Base-by-base conservation (phyloP, 2,888 invertebrate genomes). In the Trichacis sp. region DNA sequence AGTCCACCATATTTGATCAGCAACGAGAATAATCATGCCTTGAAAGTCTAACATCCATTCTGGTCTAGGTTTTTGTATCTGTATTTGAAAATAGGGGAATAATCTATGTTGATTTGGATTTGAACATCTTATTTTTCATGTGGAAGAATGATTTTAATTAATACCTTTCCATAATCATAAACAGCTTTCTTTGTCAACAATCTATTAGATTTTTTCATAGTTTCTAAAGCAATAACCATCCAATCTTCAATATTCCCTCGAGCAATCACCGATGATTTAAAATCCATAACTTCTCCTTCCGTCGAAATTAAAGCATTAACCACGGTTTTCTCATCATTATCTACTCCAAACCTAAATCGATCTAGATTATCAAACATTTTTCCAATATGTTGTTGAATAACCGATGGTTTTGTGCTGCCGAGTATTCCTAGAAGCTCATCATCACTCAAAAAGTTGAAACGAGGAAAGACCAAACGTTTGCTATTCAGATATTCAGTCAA, bases 301-400 rank as follows among this genome's bases (percentile, higher is more conserved):
- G 91, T 89, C 0, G 96, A 96, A 69, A 95, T 89, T 92, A 97
- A 93, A 45, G 93, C 95, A 4, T 89, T 89, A 0, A 92, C 94
- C 9, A 91, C 87, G 0, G 88, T 88, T 40, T 90, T 88, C 50
- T 91, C 90, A 11, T 88, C 87, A 61, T 87, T 88, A 74, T 93
- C 92, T 40, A 88, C 87, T 18, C 87, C 87, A 71, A 96, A 87
- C 24, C 89, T 88, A 64, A 97, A 86, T 14, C 91, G 88, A 72
- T 92, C 90, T 24, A 97, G 91, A 77, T 96, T 96, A 83, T 96
- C 96, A 83, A 94, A 97, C 95, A 97, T 96, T 91, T 97, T 97
- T 54, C 95, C 93, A 88, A 97, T 94, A 79, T 97, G 95, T 76
- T 96, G 94, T 83, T 97, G 96, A 6, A 97, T 94, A 74, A 93